These are phyloP conservation scores for Mesochorus sp. DNA, from an alignment of 2,888 invertebrate genomes.

Conservation along the genomic window DNA sequence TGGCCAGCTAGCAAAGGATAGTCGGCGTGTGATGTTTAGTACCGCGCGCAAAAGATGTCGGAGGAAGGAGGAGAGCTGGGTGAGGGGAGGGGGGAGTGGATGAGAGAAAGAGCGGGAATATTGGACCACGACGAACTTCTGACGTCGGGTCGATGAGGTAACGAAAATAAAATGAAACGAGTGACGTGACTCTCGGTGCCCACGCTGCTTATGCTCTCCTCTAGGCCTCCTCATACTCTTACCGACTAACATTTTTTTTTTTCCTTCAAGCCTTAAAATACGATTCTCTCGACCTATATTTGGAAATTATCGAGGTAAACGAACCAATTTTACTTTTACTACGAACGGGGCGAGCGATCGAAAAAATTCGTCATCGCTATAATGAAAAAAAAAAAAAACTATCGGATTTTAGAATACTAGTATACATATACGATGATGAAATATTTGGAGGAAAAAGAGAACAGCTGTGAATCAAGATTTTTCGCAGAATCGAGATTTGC, in stretches of 20 bases:
- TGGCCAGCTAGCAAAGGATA: slow-evolving; percentile 53
- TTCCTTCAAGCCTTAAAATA: neutral
- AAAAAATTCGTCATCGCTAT: neutral
- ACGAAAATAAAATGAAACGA: slow-evolving; percentile 73
- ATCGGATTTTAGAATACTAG: too few species aligned
- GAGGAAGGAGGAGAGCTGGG: neutral
- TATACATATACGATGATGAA: too few species aligned
- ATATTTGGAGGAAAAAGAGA: too few species aligned
- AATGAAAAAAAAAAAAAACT: neutral
- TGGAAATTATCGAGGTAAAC: slow-evolving; percentile 14
- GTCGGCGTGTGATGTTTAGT: slow-evolving; percentile 48
- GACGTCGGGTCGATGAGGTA: slow-evolving; percentile 75
- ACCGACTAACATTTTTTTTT: slow-evolving; percentile 2
- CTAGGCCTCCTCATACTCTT: slow-evolving; percentile 37
- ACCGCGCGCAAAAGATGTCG: slow-evolving; percentile 64
- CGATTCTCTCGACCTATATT: slow-evolving; percentile 30
- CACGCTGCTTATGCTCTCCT: slow-evolving; percentile 32
- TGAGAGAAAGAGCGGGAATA: slow-evolving; percentile 32
- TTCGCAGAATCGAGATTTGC: too few species aligned
- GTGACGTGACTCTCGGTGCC: slow-evolving; percentile 53
- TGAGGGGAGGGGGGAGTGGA: neutral
- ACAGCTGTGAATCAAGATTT: neutral
- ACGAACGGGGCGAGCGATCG: too few species aligned
- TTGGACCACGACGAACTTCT: slow-evolving; percentile 70
- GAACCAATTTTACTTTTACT: neutral